Conservation (phyloP, 37 sponge, comb jelly and placozoan genomes). For the Agelas oroides region DNA sequence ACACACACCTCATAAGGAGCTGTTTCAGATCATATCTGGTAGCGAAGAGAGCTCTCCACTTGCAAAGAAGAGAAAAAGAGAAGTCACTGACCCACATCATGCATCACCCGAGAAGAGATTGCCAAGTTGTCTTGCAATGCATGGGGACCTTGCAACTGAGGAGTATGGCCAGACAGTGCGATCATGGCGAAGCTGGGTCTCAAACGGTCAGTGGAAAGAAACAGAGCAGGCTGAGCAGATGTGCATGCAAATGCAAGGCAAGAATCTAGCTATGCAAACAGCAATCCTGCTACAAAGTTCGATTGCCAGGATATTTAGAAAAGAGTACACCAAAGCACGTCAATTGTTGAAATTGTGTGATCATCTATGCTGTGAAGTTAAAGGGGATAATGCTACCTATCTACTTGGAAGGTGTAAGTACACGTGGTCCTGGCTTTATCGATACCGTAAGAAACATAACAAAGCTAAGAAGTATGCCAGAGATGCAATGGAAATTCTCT, state of each 20-base stretch:
- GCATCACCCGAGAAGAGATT: no score
- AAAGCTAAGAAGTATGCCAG: neutral
- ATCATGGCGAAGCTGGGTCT: neutral
- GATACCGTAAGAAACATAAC: neutral
- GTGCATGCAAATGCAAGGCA: neutral
- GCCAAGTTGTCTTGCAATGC: no score
- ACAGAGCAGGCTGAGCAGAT: neutral
- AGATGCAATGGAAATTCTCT: neutral
- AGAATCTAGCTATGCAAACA: neutral
- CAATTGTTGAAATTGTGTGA: neutral
- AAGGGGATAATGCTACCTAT: slow-evolving; percentile 8
- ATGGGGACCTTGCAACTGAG: neutral
- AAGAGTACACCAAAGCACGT: neutral
- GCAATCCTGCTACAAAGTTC: neutral
- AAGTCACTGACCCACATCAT: no score
- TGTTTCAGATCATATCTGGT: no score
- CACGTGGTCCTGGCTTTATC: neutral
- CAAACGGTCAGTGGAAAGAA: neutral
- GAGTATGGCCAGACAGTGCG: neutral
- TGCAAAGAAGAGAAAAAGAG: no score
- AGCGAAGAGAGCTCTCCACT: no score
- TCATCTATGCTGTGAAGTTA: neutral
- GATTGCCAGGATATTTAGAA: neutral
- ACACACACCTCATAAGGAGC: no score
- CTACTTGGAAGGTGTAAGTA: slow-evolving; percentile 2